Conservation (phyloP, 2,797 vertebrate genomes). For the Pitangus sulphuratus region DNA sequence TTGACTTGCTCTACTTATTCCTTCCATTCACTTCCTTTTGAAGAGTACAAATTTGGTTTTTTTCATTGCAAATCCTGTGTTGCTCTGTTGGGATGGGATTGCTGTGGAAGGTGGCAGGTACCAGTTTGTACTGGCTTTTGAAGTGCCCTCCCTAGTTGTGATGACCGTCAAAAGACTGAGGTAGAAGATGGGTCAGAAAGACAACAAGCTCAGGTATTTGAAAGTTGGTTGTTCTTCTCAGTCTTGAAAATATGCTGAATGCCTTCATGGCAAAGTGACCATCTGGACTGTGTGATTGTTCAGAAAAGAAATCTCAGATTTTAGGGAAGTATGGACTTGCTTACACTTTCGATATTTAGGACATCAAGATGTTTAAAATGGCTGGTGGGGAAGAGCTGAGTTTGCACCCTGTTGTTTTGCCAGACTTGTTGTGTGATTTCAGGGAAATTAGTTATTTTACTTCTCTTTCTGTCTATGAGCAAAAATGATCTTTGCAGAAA, state of each 20-base stretch:
- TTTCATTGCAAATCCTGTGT: neutral
- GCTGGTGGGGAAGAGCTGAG: neutral
- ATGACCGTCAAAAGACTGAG: neutral
- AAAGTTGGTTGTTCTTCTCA: neutral
- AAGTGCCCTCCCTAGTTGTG: neutral
- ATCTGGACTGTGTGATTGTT: neutral
- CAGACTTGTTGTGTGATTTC: neutral
- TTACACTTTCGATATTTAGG: neutral
- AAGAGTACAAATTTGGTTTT: neutral
- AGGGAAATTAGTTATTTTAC: neutral
- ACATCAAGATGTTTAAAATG: neutral
- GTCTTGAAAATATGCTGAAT: neutral
- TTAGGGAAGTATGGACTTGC: neutral
- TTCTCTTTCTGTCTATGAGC: neutral
- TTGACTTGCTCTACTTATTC: neutral
- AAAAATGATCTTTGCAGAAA: neutral
- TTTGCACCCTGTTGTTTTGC: neutral
- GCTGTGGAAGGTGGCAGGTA: neutral
- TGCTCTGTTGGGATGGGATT: neutral
- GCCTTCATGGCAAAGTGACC: neutral
- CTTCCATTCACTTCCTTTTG: neutral
- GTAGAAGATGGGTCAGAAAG: neutral
- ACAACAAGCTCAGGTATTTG: neutral
- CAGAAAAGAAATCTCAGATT: neutral
- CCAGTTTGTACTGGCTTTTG: neutral